Evolutionary conservation across 2,888 invertebrate genomes (phyloP).

Genomic region (Prosopocoilus inquinatus): DNA sequence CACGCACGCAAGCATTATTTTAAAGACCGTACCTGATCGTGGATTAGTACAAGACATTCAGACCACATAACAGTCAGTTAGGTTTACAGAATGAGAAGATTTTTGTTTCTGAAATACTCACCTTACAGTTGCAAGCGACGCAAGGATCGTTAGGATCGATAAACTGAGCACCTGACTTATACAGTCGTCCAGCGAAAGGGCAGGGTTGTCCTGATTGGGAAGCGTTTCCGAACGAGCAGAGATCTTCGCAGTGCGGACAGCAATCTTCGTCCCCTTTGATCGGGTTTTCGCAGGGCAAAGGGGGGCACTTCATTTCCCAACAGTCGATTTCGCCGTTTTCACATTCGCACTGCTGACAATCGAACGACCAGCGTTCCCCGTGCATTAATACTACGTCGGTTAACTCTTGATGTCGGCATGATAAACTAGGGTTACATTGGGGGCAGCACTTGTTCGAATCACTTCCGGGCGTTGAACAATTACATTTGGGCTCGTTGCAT

Average conservation of each 20-base stretch:
- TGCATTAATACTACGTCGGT: constrained; percentile 72
- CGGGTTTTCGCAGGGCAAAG: constrained; percentile 62
- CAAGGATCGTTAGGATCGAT: constrained; percentile 63
- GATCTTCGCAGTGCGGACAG: constrained; percentile 68
- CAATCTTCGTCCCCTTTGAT: constrained; percentile 62
- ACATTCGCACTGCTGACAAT: constrained; percentile 91
- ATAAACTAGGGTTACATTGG: constrained; percentile 71
- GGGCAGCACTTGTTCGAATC: constrained; percentile 71
- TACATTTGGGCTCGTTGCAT: constrained; percentile 68
- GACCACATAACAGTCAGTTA: constrained; percentile 31
- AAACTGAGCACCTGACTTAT: constrained; percentile 60
- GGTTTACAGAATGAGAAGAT: constrained; percentile 8
- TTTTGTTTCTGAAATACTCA: constrained; percentile 48
- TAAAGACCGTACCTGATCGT: constrained; percentile 35
- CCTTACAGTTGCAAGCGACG: constrained; percentile 73
- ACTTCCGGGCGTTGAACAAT: constrained; percentile 58
- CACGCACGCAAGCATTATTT: constrained; percentile 33
- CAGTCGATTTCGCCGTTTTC: constrained; percentile 87
- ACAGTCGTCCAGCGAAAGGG: constrained; percentile 59
- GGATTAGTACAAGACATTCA: constrained; percentile 37
- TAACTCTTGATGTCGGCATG: constrained; percentile 79
- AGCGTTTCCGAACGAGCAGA: constrained; percentile 38
- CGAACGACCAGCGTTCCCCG: constrained; percentile 86
- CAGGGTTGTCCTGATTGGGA: constrained; percentile 57
- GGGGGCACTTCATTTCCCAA: constrained; percentile 83